Conservation (phyloP, 2,113 vertebrate species). For the Arizona elegans region DNA sequence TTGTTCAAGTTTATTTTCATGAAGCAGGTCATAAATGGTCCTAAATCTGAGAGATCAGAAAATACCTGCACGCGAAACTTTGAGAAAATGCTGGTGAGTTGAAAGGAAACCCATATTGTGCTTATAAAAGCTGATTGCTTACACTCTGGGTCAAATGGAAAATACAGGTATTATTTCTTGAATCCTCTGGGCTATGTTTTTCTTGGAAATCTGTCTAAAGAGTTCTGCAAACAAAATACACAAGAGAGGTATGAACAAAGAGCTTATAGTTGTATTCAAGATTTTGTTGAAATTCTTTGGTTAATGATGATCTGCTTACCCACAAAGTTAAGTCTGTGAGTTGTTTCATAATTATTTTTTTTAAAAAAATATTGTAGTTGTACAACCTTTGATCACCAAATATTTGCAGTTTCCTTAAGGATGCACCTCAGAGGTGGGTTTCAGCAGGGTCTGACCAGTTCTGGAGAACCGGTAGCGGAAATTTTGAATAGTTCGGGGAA, state of each 20-base stretch:
- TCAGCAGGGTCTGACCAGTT: too few relatives aligned
- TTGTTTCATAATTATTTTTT: background rate
- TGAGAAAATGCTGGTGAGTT: background rate
- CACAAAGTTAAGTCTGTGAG: background rate
- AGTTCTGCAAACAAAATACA: background rate
- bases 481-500: too few relatives aligned
- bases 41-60: background rate
- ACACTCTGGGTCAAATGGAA: background rate
- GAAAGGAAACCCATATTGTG: background rate
- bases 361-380: background rate
- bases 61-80: background rate
- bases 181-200: background rate
- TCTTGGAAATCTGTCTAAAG: background rate
- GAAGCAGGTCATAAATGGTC: background rate
- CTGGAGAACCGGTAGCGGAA: too few relatives aligned
- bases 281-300: background rate
- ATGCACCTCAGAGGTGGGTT: too few relatives aligned
- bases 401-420: background rate
- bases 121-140: background rate
- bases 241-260: background rate
- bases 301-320: background rate
- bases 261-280: background rate
- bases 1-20: background rate
- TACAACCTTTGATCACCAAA: background rate
- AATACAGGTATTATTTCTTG: background rate